Conservation (phyloP, 2,888 invertebrate species). For the Frankliniella fusca region DNA sequence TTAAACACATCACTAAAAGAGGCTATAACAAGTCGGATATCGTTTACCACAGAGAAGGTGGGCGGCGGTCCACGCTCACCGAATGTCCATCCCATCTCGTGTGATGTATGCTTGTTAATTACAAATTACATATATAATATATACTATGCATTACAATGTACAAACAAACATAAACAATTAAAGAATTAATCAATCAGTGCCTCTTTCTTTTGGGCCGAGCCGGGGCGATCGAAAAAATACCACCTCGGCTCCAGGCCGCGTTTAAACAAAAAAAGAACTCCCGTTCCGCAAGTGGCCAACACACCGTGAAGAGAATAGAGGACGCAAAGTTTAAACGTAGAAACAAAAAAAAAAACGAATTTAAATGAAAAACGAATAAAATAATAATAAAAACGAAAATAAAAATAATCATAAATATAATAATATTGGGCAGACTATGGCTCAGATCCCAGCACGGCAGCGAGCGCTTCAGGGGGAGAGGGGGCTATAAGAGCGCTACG, state of each 20-base stretch:
- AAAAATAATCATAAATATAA: neutral
- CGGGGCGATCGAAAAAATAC: neutral
- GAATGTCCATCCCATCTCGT: no score
- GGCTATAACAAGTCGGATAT: slow-evolving; percentile 26
- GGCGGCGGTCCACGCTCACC: neutral
- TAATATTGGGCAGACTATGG: neutral
- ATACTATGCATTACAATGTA: slow-evolving; percentile 23
- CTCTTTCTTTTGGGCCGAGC: neutral
- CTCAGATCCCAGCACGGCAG: neutral
- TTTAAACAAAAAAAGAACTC: neutral
- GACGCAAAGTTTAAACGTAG: neutral
- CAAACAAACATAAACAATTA: slow-evolving; percentile 23
- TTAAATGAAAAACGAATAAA: neutral
- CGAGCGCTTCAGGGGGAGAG: neutral
- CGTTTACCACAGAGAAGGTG: neutral
- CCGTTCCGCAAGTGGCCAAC: neutral
- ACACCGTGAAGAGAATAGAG: neutral
- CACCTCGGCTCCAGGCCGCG: neutral
- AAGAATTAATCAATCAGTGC: slow-evolving; percentile 19
- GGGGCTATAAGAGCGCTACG: neutral
- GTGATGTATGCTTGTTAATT: slow-evolving; percentile 23
- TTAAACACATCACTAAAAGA: slow-evolving; percentile 16
- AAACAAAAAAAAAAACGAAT: neutral
- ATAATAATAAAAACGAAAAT: neutral
- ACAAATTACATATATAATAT: slow-evolving; percentile 18